A percentile compares a stretch with the other conserved stretches of the same genome.
Evolutionary conservation across 2,888 invertebrate species (phyloP).

Genomic region (Tribolium freemani): DNA sequence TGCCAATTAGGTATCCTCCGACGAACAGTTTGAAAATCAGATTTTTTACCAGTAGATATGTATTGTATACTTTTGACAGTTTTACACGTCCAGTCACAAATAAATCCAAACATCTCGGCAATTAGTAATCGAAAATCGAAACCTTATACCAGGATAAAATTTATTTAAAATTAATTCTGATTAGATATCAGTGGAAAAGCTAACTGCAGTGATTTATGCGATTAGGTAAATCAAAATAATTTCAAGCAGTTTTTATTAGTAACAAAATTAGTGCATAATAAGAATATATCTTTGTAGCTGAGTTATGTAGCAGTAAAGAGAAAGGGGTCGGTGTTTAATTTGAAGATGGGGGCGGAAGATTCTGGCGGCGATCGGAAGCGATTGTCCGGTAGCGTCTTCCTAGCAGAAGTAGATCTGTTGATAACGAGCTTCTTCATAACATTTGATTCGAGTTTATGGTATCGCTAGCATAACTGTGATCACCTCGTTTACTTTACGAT

Average conservation of each 20-base stretch:
- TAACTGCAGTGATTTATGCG: no score
- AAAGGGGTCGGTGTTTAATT: neutral
- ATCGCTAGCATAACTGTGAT: constrained; percentile 52
- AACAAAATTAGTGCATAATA: no score
- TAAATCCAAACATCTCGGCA: neutral
- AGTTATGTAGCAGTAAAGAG: neutral
- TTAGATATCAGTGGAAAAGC: no score
- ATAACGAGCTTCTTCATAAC: constrained; percentile 56
- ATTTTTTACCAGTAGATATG: neutral
- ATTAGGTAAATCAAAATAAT: no score
- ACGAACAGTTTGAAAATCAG: neutral
- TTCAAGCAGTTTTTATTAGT: no score
- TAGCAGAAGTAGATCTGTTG: constrained; percentile 30
- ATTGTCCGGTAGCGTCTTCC: constrained; percentile 23
- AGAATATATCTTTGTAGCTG: neutral
- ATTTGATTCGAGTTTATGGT: constrained; percentile 59
- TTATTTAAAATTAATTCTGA: no score
- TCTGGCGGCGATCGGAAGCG: constrained; percentile 15
- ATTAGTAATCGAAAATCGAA: neutral
- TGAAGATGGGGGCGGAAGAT: constrained; percentile 7
- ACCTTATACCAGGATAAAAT: neutral
- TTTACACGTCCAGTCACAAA: neutral
- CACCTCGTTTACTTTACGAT: constrained; percentile 64
- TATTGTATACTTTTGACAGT: neutral
- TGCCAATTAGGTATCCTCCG: neutral